Percentiles rank a stretch among this genome's conserved stretches.
Evolutionary conservation across 2,113 vertebrate genomes (phyloP).

Genomic region (Peromyscus maniculatus): DNA sequence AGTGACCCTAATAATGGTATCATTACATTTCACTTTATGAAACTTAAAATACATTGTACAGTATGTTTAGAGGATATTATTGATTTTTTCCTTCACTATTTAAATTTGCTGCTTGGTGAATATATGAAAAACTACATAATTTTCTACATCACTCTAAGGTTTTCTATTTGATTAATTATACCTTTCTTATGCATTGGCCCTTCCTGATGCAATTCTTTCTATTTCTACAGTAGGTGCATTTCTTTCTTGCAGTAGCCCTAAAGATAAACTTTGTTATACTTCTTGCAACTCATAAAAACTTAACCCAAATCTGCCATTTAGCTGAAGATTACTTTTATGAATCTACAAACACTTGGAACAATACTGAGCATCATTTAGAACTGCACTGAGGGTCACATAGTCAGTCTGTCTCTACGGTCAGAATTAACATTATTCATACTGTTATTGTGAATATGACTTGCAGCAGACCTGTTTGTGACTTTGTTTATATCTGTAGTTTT

Average conservation of each 20-base stretch:
- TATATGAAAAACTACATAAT: not conserved
- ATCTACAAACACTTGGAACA: not conserved
- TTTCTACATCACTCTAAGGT: not conserved
- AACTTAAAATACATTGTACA: not conserved
- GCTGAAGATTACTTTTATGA: not conserved
- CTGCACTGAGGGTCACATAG: too few relatives aligned
- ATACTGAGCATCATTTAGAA: too few relatives aligned
- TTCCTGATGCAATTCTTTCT: not conserved
- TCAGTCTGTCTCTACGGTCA: too few relatives aligned
- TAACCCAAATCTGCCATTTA: not conserved
- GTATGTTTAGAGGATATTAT: not conserved
- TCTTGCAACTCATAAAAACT: not conserved
- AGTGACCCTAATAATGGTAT: not conserved
- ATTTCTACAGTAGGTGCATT: not conserved
- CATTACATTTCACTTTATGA: not conserved
- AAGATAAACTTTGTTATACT: not conserved
- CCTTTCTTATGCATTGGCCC: accelerated
- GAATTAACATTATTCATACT: not conserved
- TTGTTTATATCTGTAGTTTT: not conserved
- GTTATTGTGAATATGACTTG: not conserved
- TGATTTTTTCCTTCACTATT: not conserved
- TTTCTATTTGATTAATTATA: not conserved
- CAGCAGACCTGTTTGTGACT: not conserved
- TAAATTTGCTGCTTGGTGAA: not conserved
- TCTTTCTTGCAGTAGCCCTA: not conserved